Percentiles rank a stretch among this genome's conserved stretches.
Evolutionary conservation across 1,140 invertebrate species (phyloP).

Genomic region (Ylistrum balloti): DNA sequence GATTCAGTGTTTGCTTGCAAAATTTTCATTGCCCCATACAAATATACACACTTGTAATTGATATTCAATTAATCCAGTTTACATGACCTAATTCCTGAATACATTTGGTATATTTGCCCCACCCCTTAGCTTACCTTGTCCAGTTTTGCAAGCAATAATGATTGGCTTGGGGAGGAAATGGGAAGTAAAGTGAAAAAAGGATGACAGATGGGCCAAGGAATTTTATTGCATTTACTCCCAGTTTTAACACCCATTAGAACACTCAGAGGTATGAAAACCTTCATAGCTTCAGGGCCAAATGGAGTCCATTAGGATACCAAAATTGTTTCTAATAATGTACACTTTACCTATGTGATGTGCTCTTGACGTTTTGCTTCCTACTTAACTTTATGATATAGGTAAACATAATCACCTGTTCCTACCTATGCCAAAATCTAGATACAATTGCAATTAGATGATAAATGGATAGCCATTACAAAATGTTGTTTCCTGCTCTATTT

Average conservation of each 20-base stretch:
- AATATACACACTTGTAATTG: conserved; percentile 25
- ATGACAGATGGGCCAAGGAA: background rate
- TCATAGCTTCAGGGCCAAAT: background rate
- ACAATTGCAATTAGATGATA: too few species aligned
- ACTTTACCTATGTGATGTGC: too few species aligned
- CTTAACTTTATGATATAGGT: background rate
- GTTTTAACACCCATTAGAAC: conserved; percentile 5
- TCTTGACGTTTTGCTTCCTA: background rate
- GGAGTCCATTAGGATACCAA: conserved; percentile 1
- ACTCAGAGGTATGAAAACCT: conserved; percentile 5
- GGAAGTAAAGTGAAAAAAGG: background rate
- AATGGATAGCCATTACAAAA: too few species aligned
- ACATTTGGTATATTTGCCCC: conserved; percentile 4
- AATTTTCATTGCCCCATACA: too few species aligned
- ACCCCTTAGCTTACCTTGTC: conserved; percentile 14
- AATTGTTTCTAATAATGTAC: background rate
- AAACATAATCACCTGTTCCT: too few species aligned
- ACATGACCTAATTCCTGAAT: background rate
- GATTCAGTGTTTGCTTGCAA: too few species aligned
- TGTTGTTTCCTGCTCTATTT: too few species aligned
- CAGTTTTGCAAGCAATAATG: background rate
- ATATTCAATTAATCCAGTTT: conserved; percentile 4
- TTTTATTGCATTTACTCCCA: conserved; percentile 19
- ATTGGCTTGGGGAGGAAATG: conserved; percentile 12
- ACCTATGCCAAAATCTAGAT: too few species aligned